Base-by-base conservation (phyloP, 1,140 invertebrate genomes). In the Rhizoglyphus robini region DNA sequence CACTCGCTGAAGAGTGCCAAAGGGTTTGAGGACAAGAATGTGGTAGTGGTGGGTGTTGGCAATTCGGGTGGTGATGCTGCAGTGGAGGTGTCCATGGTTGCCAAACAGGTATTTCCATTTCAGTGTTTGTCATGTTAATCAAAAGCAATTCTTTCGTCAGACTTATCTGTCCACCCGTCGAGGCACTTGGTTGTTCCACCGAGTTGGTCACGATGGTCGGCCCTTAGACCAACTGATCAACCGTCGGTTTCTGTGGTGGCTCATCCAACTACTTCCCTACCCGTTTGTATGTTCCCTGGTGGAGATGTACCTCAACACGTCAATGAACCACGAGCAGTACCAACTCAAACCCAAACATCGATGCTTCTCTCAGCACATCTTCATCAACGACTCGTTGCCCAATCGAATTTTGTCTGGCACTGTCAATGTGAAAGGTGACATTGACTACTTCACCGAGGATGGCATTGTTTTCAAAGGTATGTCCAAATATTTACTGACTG, bases 61-160 rank as follows among this genome's bases (percentile, higher is more conserved):
- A 82, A 81, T 70, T 81, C 81, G 3, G 79, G 77, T 15, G 73
- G 76, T 8, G 80, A 81, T 68, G 79, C 79, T 31, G 80, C 79
- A 23, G 78, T 80, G 1, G 80, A 81, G 60, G 65, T 81, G 4
- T 32, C 30, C 15, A 18, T 13, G 8, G 61, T 36, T 4, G 63
- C 63, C 1, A 41, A 59, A 34, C 63, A 59, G 54, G 49, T 65
- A 34, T 46, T 13, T 13, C 38, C n/a, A 11, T 46, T 11, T n/a
- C n/a, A 20, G 48, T 51, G 13, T 25, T n/a, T n/a, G n/a, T n/a
- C n/a, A n/a, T n/a, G n/a, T n/a, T n/a, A n/a, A n/a, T n/a, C n/a
- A n/a, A n/a, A n/a, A n/a, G n/a, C n/a, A n/a, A n/a, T n/a, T n/a
- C n/a, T 20, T 11, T 49, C n/a, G n/a, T n/a, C n/a, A n/a, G n/a